A percentile compares a stretch with the other conserved stretches of the same genome.
These are phyloP conservation scores for Hippasteria phrygiana DNA, from an alignment of 53 echinoderm and acorn worm species.

Conservation along the genomic window DNA sequence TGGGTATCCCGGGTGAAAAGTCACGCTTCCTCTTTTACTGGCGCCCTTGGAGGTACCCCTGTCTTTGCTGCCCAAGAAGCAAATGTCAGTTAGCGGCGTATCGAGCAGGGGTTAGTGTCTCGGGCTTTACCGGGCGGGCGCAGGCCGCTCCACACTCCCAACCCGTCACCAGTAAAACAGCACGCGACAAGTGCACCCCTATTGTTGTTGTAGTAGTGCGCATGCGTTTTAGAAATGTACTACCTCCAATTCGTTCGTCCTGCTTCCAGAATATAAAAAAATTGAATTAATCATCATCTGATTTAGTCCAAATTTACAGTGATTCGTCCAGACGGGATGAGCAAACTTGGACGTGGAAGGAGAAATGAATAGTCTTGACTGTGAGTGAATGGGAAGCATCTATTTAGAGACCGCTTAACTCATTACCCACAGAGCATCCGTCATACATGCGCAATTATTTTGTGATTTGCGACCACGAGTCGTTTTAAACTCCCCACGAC, in stretches of 20 bases:
- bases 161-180: conserved; percentile 42
- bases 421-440: conserved; percentile 45
- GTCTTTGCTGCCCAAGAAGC: background rate
- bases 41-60: conserved; percentile 32
- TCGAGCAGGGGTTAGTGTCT: conserved; percentile 11
- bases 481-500: conserved; percentile 36
- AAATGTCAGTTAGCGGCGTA: conserved; percentile 6
- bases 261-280: background rate
- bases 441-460: conserved; percentile 55
- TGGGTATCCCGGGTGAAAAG: conserved; percentile 53
- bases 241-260: background rate
- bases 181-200: conserved; percentile 26
- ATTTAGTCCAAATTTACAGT: background rate
- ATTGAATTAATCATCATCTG: too few species aligned
- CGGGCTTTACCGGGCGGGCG: background rate
- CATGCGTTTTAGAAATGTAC: background rate
- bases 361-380: background rate
- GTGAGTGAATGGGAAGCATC: background rate
- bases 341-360: background rate
- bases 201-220: conserved; percentile 34
- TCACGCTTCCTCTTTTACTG: conserved; percentile 40
- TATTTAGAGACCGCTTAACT: conserved; percentile 20
- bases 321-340: background rate
- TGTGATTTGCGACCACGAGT: conserved; percentile 59
- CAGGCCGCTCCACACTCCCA: background rate